Conservation (phyloP, 2,888 invertebrate species). For the Nycteola revayana region DNA sequence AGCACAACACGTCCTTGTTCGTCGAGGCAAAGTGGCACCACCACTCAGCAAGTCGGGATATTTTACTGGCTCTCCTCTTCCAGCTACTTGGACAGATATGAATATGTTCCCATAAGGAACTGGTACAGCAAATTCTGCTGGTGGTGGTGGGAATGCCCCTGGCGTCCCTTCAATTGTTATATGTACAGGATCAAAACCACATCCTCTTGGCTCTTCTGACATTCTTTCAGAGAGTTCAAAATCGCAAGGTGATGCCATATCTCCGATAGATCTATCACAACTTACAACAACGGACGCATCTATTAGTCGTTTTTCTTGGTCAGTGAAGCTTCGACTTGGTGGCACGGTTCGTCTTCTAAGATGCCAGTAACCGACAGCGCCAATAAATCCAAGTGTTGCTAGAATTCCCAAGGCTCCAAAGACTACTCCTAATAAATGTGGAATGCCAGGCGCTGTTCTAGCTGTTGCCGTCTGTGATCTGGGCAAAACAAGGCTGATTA, state of each 20-base stretch:
- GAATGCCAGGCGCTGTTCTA: constrained; percentile 87
- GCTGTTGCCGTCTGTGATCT: constrained; percentile 89
- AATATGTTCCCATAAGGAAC: constrained; percentile 88
- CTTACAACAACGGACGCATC: constrained; percentile 87
- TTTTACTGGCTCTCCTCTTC: constrained; percentile 66
- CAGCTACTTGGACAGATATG: constrained; percentile 91
- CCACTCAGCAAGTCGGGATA: constrained; percentile 89
- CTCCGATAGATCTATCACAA: constrained; percentile 85
- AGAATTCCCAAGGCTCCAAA: constrained; percentile 88
- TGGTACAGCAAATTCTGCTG: constrained; percentile 79
- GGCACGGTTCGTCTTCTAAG: constrained; percentile 88
- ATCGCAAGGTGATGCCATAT: constrained; percentile 81
- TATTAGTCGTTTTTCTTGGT: constrained; percentile 93
- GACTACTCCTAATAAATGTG: constrained; percentile 87
- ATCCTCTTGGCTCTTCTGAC: constrained; percentile 67
- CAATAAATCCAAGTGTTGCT: constrained; percentile 84
- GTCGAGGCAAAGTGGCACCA: constrained; percentile 73
- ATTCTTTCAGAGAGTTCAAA: constrained; percentile 75
- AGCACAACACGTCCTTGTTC: constrained; percentile 72
- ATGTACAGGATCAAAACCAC: constrained; percentile 83
- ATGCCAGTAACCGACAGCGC: constrained; percentile 80
- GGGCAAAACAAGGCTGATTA: constrained; percentile 79
- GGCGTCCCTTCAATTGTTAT: constrained; percentile 83
- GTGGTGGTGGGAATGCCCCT: constrained; percentile 75
- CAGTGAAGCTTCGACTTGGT: constrained; percentile 87